Percentiles rank a stretch among this genome's conserved stretches.
Evolutionary conservation across 2,797 vertebrate genomes (phyloP).

Genomic region (Acrossocheilus wenchowensis): DNA sequence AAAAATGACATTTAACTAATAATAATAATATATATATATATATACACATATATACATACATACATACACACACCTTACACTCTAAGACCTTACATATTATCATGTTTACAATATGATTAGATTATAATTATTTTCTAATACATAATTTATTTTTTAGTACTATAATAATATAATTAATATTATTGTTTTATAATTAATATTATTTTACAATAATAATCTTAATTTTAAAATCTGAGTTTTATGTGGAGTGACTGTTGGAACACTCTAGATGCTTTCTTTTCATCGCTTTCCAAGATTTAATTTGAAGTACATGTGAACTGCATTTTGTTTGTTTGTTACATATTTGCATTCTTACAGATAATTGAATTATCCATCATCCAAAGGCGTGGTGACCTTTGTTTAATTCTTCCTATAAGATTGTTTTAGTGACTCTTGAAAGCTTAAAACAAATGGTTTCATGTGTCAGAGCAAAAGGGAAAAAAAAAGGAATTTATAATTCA

Average conservation of each 20-base stretch:
- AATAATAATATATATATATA: too few relatives aligned
- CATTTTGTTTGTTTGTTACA: not conserved
- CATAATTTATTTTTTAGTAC: not conserved
- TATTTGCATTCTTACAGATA: conserved; percentile 27
- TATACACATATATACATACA: too few relatives aligned
- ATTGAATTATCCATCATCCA: conserved; percentile 27
- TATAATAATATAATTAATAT: not conserved
- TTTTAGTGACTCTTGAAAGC: conserved; percentile 63
- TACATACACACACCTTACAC: too few relatives aligned
- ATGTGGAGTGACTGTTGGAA: not conserved
- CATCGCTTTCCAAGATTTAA: not conserved
- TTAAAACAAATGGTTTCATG: conserved; percentile 70
- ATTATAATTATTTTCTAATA: too few relatives aligned
- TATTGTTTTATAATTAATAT: not conserved
- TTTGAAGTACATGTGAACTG: not conserved
- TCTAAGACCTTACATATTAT: too few relatives aligned
- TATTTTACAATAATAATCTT: not conserved
- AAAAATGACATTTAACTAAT: too few relatives aligned
- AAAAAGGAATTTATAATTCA: conserved; percentile 78
- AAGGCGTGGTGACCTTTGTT: conserved; percentile 24
- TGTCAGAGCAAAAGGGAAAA: conserved; percentile 67
- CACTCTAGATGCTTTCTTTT: not conserved
- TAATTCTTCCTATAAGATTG: conserved; percentile 40
- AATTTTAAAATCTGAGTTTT: not conserved
- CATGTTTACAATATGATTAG: too few relatives aligned